Evolutionary conservation across 1,140 invertebrate species (phyloP), one percentile per base, ranked within the genome.

Genomic region (Coenobita brevimanus): DNA sequence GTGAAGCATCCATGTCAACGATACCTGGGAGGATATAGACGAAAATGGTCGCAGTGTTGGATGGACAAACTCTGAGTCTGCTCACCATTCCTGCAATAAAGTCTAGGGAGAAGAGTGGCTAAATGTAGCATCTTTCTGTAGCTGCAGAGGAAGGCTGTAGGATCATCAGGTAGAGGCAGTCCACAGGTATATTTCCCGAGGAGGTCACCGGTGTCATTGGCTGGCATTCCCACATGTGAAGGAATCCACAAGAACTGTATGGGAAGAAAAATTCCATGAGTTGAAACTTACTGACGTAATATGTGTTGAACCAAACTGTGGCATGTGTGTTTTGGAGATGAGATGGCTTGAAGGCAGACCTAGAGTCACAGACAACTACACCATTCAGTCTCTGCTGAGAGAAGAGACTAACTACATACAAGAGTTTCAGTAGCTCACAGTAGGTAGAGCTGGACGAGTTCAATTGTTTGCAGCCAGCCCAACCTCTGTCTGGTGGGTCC

Each of bases 291-390:
- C 64, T 69, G 54, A 10, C n/a, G 54, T 57, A 57, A 57, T 57
- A 57, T 57, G 13, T 57, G 54, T 57, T 57, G 54, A 57, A 57
- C 54, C n/a, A 57, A 10, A 57, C n/a, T n/a, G 24, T 67, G 27
- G 24, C 64, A 79, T 15, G 8, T 15, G 13, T 24, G 50, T 30
- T 64, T 36, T 24, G 27, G 27, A 6, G 57, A 64, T 3, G 57
- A 64, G 10, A 75, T 17, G 75, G 73, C 46, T 15, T 27, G 41
- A 17, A 84, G 17, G 82, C 67, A 36, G 82, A 46, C 21, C 80
- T 10, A n/a, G 82, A 81, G 27, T 84, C 41, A 81, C 67, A 75
- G 50, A 84, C 62, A 27, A 81, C 54, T 27, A 83, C 8, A 30
- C 81, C 81, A 81, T 75, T 83, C 8, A 27, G 71, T 71, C 73